phyloP scores from a whole-genome alignment of 1,140 invertebrate genomes.

The Bombus turneri region DNA sequence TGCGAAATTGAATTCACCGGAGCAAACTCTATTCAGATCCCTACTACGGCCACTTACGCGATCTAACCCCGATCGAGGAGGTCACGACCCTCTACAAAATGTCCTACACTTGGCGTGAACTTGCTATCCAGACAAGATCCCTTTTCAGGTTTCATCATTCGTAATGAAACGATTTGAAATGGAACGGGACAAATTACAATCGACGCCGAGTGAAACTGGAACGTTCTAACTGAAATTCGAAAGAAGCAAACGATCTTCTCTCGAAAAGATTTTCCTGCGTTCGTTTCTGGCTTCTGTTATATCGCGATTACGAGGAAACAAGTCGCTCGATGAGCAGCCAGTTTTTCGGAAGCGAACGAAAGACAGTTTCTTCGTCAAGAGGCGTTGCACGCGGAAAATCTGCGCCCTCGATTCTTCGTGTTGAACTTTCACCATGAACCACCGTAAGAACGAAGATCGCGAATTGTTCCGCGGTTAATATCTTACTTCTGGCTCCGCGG shows the following conservation, averaged over 20 bases:
- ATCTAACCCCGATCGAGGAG: conserved; percentile 29
- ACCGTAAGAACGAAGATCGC: not conserved
- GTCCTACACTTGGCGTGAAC: not conserved
- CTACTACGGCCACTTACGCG: not conserved
- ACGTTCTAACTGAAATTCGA: too few species aligned
- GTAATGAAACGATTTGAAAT: too few species aligned
- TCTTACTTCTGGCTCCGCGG: not conserved
- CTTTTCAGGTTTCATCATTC: not conserved
- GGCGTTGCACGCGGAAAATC: not conserved
- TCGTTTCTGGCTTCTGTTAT: not conserved
- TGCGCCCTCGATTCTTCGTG: not conserved
- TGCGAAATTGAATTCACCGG: conserved; percentile 62
- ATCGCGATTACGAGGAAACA: not conserved
- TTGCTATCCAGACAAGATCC: not conserved
- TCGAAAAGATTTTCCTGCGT: not conserved
- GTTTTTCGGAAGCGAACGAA: not conserved
- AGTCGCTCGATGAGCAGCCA: not conserved
- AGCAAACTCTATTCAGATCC: conserved; percentile 56
- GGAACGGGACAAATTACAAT: not conserved
- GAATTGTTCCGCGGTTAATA: not conserved
- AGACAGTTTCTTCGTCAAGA: not conserved
- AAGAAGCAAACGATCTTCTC: not conserved
- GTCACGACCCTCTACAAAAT: not conserved
- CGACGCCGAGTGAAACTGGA: too few species aligned
- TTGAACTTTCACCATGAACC: not conserved